Percentiles rank a stretch among this genome's conserved stretches.
Conservation (phyloP, 2,797 vertebrate species). For the Gymnoscopelus microlampas region DNA sequence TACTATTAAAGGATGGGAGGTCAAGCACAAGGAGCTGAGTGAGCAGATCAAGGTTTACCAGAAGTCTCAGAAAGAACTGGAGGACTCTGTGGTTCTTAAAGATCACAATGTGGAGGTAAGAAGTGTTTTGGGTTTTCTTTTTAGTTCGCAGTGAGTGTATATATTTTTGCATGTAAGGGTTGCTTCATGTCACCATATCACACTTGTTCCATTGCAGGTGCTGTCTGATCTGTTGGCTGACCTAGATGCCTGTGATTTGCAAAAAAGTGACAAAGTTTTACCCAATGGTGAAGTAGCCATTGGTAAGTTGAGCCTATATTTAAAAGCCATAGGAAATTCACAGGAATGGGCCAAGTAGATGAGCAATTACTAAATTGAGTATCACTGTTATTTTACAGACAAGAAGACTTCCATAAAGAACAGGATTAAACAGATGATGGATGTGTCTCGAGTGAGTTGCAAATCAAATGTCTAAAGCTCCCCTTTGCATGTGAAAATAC, state of each 20-base stretch:
- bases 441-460: constrained; percentile 89
- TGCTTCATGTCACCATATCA: too few relatives aligned
- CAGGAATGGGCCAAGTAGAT: too few relatives aligned
- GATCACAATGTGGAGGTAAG: constrained; percentile 93
- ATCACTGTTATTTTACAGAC: constrained; percentile 75
- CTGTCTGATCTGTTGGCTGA: constrained; percentile 92
- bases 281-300: constrained; percentile 85
- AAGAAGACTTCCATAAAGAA: constrained; percentile 82
- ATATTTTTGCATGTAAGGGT: too few relatives aligned
- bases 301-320: constrained; percentile 75
- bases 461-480: neutral
- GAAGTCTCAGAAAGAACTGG: constrained; percentile 90
- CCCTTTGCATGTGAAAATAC: neutral
- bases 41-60: constrained; percentile 91
- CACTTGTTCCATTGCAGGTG: constrained; percentile 77
- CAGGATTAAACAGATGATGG: constrained; percentile 96
- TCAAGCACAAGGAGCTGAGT: constrained; percentile 86
- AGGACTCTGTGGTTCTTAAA: constrained; percentile 89
- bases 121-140: constrained; percentile 7
- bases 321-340: neutral
- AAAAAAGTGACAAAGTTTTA: constrained; percentile 77
- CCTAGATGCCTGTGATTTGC: constrained; percentile 83
- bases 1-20: constrained; percentile 89
- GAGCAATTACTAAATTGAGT: neutral
- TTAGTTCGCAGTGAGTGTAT: too few relatives aligned